These are phyloP conservation scores for Polia nebulosa DNA, from an alignment of 2,888 invertebrate genomes.

Conservation along the genomic window DNA sequence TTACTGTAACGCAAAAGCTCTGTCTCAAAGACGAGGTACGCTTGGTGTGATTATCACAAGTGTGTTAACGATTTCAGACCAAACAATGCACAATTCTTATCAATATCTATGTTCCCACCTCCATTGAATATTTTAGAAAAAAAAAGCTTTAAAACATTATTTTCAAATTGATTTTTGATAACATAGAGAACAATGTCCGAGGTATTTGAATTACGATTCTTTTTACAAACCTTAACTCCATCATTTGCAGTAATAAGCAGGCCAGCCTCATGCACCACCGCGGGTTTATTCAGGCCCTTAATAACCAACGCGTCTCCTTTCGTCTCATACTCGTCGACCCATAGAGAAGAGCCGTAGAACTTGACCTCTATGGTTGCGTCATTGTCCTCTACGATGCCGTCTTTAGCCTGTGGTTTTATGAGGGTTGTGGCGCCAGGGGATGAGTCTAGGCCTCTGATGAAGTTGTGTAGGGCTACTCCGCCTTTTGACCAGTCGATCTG, in stretches of 20 bases:
- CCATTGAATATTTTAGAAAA: too few relatives aligned
- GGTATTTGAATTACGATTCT: not conserved
- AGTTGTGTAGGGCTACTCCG: conserved; percentile 96
- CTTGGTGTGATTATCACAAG: too few relatives aligned
- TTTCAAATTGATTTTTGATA: not conserved
- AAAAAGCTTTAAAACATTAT: not conserved
- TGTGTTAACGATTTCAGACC: too few relatives aligned
- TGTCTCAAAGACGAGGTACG: too few relatives aligned
- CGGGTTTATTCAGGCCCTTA: conserved; percentile 91
- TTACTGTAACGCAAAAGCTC: too few relatives aligned
- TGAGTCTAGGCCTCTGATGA: conserved; percentile 98
- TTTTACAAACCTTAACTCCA: conserved; percentile 91
- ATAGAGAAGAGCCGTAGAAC: conserved; percentile 95
- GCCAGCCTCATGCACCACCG: conserved; percentile 95
- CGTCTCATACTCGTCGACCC: conserved; percentile 90
- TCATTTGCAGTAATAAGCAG: conserved; percentile 96
- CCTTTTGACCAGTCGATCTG: conserved; percentile 94
- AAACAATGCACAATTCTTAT: too few relatives aligned
- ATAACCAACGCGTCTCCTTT: conserved; percentile 91
- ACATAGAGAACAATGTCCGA: not conserved
- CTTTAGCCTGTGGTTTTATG: conserved; percentile 82
- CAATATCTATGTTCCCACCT: too few relatives aligned
- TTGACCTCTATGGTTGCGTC: conserved; percentile 81
- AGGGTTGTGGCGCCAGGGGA: conserved; percentile 97
- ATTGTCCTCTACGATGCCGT: conserved; percentile 79